phyloP scores from a whole-genome alignment of 2,113 vertebrate genomes.

The Malurus elegans region DNA sequence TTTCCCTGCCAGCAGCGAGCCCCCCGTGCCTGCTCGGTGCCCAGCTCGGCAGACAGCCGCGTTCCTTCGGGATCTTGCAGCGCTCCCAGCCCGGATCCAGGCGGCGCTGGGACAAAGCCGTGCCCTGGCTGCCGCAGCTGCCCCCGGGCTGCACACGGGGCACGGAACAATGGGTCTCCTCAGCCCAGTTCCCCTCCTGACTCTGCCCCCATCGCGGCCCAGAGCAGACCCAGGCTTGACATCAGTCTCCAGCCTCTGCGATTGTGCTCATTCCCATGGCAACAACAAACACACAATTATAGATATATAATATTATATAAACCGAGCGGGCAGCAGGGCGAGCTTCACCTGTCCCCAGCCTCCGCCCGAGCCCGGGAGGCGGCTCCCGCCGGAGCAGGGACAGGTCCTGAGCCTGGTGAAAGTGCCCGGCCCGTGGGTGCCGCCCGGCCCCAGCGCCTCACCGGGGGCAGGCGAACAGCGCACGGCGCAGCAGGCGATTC shows the following conservation, averaged over 20 bases:
- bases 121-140: background rate
- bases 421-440: rapidly evolving
- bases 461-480: background rate
- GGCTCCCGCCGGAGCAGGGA: rapidly evolving
- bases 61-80: rapidly evolving
- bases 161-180: background rate
- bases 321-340: background rate
- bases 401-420: background rate
- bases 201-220: background rate
- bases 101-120: background rate
- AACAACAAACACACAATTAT: constrained; percentile 50
- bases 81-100: rapidly evolving
- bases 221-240: constrained; percentile 25
- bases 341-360: background rate
- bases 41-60: background rate
- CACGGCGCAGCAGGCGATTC: background rate
- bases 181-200: background rate
- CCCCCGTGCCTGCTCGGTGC: background rate
- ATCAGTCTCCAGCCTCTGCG: constrained; percentile 5
- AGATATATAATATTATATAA: constrained; percentile 59
- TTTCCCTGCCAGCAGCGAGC: background rate
- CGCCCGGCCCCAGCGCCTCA: background rate
- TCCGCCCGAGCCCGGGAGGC: background rate
- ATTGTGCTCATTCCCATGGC: constrained; percentile 59
- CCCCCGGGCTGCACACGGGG: background rate